phyloP scores from a whole-genome alignment of 2,888 invertebrate genomes.

The Cosmopolites sordidus region DNA sequence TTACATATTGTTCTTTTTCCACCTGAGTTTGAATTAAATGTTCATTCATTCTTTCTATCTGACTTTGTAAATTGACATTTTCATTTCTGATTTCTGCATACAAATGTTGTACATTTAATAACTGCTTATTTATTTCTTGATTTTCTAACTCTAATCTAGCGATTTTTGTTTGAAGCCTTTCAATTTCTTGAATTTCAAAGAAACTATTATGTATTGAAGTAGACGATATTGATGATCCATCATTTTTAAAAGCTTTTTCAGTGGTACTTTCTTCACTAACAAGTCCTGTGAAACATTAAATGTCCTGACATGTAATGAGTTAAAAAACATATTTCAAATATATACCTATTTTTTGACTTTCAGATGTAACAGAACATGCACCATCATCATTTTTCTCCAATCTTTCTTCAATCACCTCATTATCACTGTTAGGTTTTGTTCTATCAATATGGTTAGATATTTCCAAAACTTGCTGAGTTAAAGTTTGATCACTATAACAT shows the following conservation, averaged over 20 bases:
- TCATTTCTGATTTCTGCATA: constrained; percentile 43
- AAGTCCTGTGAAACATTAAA: no score
- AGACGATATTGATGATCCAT: constrained; percentile 24
- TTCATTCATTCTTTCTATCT: constrained; percentile 40
- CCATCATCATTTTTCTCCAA: constrained; percentile 4
- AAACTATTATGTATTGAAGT: constrained; percentile 32
- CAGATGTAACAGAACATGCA: constrained; percentile 4
- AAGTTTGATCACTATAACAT: no score
- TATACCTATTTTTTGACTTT: constrained; percentile 12
- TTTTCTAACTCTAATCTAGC: constrained; percentile 40
- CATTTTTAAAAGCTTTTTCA: constrained; percentile 25
- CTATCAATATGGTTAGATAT: no score
- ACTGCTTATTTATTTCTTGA: constrained; percentile 39
- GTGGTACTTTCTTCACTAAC: constrained; percentile 10
- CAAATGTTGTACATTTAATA: constrained; percentile 42
- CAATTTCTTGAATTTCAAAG: constrained; percentile 29
- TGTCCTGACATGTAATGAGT: background rate
- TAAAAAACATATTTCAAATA: constrained; percentile 3
- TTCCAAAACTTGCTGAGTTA: no score
- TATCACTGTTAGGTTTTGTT: no score
- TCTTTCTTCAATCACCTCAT: no score
- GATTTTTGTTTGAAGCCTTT: constrained; percentile 38
- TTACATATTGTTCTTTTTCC: constrained; percentile 72
- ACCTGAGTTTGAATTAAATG: constrained; percentile 37
- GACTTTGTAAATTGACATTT: constrained; percentile 38